These are phyloP conservation scores for Hirtodrosophila cameraria DNA, from an alignment of 2,888 invertebrate species.

Conservation along the genomic window DNA sequence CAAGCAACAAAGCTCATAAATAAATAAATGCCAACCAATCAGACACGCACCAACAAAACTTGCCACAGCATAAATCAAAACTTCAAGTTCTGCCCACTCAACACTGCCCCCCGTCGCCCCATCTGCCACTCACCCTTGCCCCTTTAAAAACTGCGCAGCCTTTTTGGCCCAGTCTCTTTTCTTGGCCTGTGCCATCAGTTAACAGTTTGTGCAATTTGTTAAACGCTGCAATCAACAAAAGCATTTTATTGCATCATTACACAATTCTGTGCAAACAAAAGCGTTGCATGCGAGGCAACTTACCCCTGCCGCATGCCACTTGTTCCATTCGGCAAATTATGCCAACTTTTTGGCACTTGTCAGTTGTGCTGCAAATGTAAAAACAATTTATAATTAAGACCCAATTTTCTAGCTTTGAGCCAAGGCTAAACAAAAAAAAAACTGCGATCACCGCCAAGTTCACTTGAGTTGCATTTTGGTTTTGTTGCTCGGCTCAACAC, in stretches of 20 bases:
- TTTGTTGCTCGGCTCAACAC: slow-evolving; percentile 56
- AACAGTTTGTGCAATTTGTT: slow-evolving; percentile 60
- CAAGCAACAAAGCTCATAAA: slow-evolving; percentile 61
- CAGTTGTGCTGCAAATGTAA: slow-evolving; percentile 4
- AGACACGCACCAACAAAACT: slow-evolving; percentile 64
- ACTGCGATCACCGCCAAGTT: too few relatives aligned
- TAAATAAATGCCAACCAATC: slow-evolving; percentile 57
- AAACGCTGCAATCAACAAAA: slow-evolving; percentile 53
- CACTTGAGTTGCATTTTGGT: slow-evolving; percentile 15
- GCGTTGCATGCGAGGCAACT: slow-evolving; percentile 19
- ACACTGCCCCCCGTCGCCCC: slow-evolving; percentile 16
- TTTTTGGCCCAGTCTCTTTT: slow-evolving; percentile 9
- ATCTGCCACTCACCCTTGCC: too few relatives aligned
- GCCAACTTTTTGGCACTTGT: slow-evolving; percentile 17
- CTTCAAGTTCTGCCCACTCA: slow-evolving; percentile 38
- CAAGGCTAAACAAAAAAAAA: too few relatives aligned
- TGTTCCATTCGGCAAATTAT: background rate
- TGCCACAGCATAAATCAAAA: slow-evolving; percentile 69
- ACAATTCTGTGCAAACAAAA: slow-evolving; percentile 51
- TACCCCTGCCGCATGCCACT: background rate
- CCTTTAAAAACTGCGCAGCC: background rate
- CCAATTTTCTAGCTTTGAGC: too few relatives aligned
- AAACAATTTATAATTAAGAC: background rate
- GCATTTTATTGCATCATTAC: slow-evolving; percentile 68
- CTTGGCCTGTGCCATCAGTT: slow-evolving; percentile 9